phyloP scores from a whole-genome alignment of 1,140 invertebrate genomes.

The Antheraea mylitta region DNA sequence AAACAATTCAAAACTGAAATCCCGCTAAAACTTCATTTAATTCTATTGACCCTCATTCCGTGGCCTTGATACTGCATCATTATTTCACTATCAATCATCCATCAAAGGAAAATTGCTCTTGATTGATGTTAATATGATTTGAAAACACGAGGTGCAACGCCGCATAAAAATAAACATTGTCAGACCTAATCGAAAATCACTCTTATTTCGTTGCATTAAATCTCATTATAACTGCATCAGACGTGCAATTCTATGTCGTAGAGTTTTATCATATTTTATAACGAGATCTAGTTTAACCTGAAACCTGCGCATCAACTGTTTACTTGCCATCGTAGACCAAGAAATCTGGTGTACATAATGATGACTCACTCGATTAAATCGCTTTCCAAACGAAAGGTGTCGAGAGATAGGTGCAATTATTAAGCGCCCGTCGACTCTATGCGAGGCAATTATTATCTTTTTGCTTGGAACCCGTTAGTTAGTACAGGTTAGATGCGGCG shows the following conservation, averaged over 20 bases:
- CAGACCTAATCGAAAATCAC: background rate
- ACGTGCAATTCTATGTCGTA: background rate
- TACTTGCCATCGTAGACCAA: constrained; percentile 19
- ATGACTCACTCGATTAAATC: constrained; percentile 61
- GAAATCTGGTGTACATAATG: constrained; percentile 39
- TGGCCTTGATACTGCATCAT: constrained; percentile 65
- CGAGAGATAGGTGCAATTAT: constrained; percentile 67
- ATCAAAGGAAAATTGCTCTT: constrained; percentile 12
- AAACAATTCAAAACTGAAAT: too few relatives aligned
- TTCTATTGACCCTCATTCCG: constrained; percentile 43
- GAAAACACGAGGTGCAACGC: background rate
- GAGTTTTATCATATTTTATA: too few relatives aligned
- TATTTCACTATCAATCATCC: constrained; percentile 44
- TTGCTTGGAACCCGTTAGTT: constrained; percentile 71
- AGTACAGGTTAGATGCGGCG: constrained; percentile 57
- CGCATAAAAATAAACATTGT: background rate
- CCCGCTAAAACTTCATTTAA: constrained; percentile 17
- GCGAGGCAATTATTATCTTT: constrained; percentile 71
- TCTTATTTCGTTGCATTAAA: background rate
- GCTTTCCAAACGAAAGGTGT: constrained; percentile 76
- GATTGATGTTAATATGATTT: constrained; percentile 27
- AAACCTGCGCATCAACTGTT: too few relatives aligned
- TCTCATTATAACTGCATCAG: too few relatives aligned
- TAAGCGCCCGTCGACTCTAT: constrained; percentile 40
- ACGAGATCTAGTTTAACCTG: too few relatives aligned